Evolutionary conservation across 2,113 vertebrate species (phyloP).

Genomic region (Syngnathus typhle): DNA sequence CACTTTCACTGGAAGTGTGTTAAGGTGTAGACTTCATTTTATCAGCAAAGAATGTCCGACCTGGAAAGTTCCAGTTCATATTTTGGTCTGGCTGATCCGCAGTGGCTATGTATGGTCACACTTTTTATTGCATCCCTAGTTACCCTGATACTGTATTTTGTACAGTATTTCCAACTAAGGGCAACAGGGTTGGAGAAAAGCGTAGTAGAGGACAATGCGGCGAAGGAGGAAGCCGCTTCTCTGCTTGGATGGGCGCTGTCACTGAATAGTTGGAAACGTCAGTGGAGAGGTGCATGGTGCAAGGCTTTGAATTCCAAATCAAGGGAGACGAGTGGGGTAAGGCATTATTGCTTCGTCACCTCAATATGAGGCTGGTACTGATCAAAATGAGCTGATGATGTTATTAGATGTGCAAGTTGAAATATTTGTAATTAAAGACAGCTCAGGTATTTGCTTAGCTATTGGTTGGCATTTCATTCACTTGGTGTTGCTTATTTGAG

Average conservation of each 20-base stretch:
- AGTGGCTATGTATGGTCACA: conserved; percentile 76
- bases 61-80: conserved; percentile 56
- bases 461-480: neutral
- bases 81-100: conserved; percentile 68
- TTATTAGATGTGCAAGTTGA: neutral
- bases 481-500: neutral
- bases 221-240: conserved; percentile 66
- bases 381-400: neutral
- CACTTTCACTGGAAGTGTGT: conserved; percentile 32
- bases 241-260: conserved; percentile 84
- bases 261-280: conserved; percentile 77
- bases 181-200: conserved; percentile 12
- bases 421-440: neutral
- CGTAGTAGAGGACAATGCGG: conserved; percentile 21
- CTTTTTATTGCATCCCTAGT: conserved; percentile 76
- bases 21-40: conserved; percentile 18
- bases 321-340: conserved; percentile 67
- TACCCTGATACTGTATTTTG: conserved; percentile 73
- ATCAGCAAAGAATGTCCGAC: conserved; percentile 70
- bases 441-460: conserved; percentile 1
- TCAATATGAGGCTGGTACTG: neutral
- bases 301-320: conserved; percentile 74
- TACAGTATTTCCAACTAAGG: conserved; percentile 69
- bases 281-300: conserved; percentile 85
- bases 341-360: conserved; percentile 24